Conservation (phyloP, 2,797 vertebrate genomes). For the Thunnus albacares region DNA sequence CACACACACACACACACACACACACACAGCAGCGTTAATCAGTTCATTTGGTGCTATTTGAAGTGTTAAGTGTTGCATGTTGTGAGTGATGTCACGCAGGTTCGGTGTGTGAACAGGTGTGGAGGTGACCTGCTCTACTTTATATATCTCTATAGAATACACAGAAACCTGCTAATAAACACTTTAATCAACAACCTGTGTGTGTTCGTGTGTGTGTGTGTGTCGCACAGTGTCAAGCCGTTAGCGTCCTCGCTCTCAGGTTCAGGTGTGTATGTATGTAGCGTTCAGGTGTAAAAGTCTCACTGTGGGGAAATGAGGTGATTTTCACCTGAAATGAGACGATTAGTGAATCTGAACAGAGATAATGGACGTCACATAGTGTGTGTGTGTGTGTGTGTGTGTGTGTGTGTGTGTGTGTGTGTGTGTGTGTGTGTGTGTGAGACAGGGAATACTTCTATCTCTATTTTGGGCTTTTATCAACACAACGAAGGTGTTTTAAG, state of each 20-base stretch:
- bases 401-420: neutral
- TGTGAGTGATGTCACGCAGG: conserved; percentile 46
- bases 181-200: conserved; percentile 34
- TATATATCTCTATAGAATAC: conserved; percentile 3
- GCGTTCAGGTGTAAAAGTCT: conserved; percentile 57
- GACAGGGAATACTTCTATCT: neutral
- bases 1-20: conserved; percentile 27
- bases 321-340: conserved; percentile 61
- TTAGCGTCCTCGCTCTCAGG: conserved; percentile 28
- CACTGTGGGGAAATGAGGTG: conserved; percentile 42
- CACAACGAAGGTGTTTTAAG: too few species aligned
- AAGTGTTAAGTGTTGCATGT: conserved; percentile 74
- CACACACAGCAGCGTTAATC: conserved; percentile 64
- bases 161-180: conserved; percentile 26
- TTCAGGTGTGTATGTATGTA: conserved; percentile 37
- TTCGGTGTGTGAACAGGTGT: conserved; percentile 51
- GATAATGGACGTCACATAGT: conserved; percentile 32
- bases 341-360: conserved; percentile 38
- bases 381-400: conserved; percentile 5
- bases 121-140: conserved; percentile 48
- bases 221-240: neutral
- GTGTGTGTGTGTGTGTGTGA: neutral
- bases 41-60: conserved; percentile 72
- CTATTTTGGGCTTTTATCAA: neutral
- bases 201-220: conserved; percentile 30